Conservation (phyloP, 1,140 invertebrate species). For the Zophobas morio region DNA sequence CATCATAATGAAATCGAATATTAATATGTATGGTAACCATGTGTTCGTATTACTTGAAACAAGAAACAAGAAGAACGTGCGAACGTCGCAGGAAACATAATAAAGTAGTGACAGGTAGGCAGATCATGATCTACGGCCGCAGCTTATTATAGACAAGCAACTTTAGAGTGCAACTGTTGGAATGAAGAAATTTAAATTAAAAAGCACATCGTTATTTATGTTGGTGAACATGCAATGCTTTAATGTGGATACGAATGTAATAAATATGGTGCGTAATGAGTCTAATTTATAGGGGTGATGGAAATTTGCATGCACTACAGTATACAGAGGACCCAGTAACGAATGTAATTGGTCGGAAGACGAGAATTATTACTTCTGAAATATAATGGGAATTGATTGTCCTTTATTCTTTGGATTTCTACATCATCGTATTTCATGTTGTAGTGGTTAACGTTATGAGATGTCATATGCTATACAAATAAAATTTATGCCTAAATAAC, state of each 20-base stretch:
- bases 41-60: constrained; percentile 8
- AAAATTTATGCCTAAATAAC: no score
- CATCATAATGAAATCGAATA: constrained; percentile 16
- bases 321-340: constrained; percentile 33
- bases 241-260: constrained; percentile 31
- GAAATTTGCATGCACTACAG: constrained; percentile 23
- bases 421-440: not conserved
- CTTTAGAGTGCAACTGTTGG: constrained; percentile 37
- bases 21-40: constrained; percentile 15
- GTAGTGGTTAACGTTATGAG: no score
- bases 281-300: constrained; percentile 33
- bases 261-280: constrained; percentile 33
- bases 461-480: no score
- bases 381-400: constrained; percentile 23
- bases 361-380: constrained; percentile 21
- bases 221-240: constrained; percentile 28
- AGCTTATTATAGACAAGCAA: constrained; percentile 42
- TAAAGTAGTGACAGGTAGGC: constrained; percentile 41
- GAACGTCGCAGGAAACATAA: constrained; percentile 41
- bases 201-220: constrained; percentile 35
- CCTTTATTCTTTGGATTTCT: not conserved
- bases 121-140: constrained; percentile 40
- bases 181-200: constrained; percentile 42
- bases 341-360: constrained; percentile 31
- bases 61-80: constrained; percentile 34